A percentile compares a stretch with the other conserved stretches of the same genome.
Evolutionary conservation across 1,140 invertebrate species (phyloP).

Genomic region (Ridgeia piscesae): DNA sequence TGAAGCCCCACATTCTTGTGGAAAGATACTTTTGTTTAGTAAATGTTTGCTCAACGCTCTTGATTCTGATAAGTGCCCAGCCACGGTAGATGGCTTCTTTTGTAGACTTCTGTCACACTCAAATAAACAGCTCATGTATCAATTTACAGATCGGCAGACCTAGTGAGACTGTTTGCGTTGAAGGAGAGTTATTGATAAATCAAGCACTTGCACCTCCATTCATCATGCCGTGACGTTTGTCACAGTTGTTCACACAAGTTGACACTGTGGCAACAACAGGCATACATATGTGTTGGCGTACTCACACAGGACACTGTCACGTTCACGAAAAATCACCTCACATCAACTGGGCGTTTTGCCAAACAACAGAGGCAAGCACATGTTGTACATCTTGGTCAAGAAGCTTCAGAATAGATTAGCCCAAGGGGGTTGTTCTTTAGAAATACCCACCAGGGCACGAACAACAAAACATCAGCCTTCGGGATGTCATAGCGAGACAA

Average conservation of each 20-base stretch:
- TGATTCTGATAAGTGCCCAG: background rate
- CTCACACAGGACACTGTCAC: background rate
- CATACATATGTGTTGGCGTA: background rate
- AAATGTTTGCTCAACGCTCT: background rate
- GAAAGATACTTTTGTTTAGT: background rate
- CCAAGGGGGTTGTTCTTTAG: background rate
- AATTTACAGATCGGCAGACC: background rate
- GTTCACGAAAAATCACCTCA: background rate
- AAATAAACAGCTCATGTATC: background rate
- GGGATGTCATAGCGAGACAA: background rate
- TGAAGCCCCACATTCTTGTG: background rate
- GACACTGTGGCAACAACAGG: background rate
- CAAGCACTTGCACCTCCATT: background rate
- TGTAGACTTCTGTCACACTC: background rate
- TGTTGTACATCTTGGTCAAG: background rate
- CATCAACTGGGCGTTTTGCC: background rate
- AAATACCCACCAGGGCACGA: background rate
- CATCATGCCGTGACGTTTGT: background rate
- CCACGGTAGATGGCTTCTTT: background rate
- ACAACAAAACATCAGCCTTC: background rate
- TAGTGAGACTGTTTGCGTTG: background rate
- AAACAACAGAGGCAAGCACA: background rate
- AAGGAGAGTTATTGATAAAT: constrained; percentile 2
- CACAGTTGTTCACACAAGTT: background rate
- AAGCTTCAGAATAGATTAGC: background rate